These are phyloP conservation scores for Meloidogyne floridensis DNA, from an alignment of 1,140 invertebrate species.

Conservation along the genomic window DNA sequence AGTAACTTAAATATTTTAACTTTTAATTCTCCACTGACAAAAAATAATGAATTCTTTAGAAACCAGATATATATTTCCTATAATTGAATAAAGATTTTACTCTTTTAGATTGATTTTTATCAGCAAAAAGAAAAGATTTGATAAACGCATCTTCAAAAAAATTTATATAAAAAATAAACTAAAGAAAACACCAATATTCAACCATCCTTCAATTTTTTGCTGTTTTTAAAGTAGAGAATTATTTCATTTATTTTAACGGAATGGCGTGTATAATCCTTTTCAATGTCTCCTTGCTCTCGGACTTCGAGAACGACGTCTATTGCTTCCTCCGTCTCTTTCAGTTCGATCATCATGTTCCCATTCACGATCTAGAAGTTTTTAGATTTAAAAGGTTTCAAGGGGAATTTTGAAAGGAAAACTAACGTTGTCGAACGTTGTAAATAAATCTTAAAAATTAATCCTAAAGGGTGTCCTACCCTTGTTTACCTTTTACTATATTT, in stretches of 20 bases:
- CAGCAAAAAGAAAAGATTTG: neutral
- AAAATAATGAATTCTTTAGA: too few species aligned
- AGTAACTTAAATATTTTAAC: too few species aligned
- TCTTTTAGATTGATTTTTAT: too few species aligned
- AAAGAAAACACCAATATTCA: neutral
- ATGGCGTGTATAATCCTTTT: neutral
- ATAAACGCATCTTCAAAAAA: neutral
- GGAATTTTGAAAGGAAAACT: too few species aligned
- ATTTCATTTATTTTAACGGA: neutral
- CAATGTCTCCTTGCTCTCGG: conserved; percentile 16
- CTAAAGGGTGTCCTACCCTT: too few species aligned
- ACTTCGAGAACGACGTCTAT: conserved; percentile 22
- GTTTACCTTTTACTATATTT: too few species aligned
- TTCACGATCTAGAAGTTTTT: neutral
- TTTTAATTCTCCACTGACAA: too few species aligned
- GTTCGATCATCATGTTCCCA: conserved; percentile 13
- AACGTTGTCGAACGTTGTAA: neutral
- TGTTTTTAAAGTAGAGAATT: neutral
- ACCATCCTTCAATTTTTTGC: neutral
- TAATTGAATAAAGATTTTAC: too few species aligned
- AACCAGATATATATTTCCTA: too few species aligned
- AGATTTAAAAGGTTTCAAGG: neutral
- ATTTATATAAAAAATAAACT: neutral
- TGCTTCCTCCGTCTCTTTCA: neutral
- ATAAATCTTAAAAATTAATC: too few species aligned